Evolutionary conservation across 2,888 invertebrate species (phyloP).

Genomic region (Rhimphoctona megacephalus): DNA sequence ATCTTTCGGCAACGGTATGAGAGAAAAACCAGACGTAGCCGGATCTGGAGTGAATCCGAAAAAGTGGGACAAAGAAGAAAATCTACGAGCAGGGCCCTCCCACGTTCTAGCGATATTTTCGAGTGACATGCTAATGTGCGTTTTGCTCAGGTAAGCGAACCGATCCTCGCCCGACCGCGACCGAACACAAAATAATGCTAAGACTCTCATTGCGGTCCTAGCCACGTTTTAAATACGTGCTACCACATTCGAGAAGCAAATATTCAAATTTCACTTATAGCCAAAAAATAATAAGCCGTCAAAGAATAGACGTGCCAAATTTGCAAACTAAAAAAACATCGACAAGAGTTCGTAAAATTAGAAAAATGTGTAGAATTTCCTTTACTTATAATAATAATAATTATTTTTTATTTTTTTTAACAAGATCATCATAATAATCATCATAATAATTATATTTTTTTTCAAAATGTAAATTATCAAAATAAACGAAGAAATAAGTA

Average conservation of each 20-base stretch:
- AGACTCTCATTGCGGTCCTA: slow-evolving; percentile 75
- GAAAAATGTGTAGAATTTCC: background rate
- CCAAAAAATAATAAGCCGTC: background rate
- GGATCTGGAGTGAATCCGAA: slow-evolving; percentile 10
- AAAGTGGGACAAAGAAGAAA: slow-evolving; percentile 13
- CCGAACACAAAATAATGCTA: slow-evolving; percentile 69
- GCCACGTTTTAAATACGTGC: slow-evolving; percentile 78
- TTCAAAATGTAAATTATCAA: background rate
- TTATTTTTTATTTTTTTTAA: background rate
- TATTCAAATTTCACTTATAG: background rate
- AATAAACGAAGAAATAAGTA: background rate
- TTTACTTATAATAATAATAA: background rate
- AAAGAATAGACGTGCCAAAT: slow-evolving; percentile 6
- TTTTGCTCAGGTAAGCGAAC: background rate
- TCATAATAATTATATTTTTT: too few relatives aligned
- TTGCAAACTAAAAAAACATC: slow-evolving; percentile 17
- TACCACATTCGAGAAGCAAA: slow-evolving; percentile 52
- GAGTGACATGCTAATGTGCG: slow-evolving; percentile 75
- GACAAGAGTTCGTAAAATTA: background rate
- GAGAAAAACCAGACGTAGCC: slow-evolving; percentile 7
- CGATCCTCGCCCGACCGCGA: slow-evolving; percentile 31
- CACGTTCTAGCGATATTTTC: slow-evolving; percentile 44
- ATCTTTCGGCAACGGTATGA: slow-evolving; percentile 30
- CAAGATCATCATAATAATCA: background rate
- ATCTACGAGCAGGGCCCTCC: slow-evolving; percentile 50